Conservation (phyloP, 2,113 vertebrate species). For the Butorides virescens region DNA sequence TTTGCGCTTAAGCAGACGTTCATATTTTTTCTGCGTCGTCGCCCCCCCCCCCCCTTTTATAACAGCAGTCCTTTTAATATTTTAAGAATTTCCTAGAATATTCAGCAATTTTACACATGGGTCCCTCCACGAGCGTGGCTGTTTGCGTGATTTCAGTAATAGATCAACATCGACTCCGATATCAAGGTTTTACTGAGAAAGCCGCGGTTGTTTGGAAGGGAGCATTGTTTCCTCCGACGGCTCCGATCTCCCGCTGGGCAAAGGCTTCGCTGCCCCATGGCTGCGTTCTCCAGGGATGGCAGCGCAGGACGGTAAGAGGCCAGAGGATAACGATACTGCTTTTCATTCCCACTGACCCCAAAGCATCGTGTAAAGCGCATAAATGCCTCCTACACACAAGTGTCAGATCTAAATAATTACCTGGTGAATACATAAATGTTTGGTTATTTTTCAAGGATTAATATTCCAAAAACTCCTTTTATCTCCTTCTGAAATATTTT, state of each 20-base stretch:
- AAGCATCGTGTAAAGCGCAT: neutral
- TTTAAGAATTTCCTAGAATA: neutral
- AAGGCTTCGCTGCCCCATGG: neutral
- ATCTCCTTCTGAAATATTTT: neutral
- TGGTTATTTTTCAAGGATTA: neutral
- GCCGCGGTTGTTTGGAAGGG: neutral
- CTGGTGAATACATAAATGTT: neutral
- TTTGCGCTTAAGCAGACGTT: neutral
- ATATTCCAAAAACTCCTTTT: neutral
- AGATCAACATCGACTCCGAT: neutral
- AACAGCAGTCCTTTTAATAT: neutral
- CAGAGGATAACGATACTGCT: constrained; percentile 35
- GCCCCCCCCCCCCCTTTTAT: neutral
- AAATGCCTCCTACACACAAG: neutral
- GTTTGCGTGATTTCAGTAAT: neutral
- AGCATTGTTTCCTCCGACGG: neutral
- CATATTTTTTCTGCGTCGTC: neutral
- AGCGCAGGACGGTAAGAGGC: constrained; percentile 8
- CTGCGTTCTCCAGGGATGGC: neutral
- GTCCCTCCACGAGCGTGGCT: rapidly evolving
- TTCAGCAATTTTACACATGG: neutral
- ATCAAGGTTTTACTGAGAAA: neutral
- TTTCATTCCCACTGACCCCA: constrained; percentile 32
- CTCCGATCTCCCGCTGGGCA: neutral
- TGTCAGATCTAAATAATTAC: neutral